Conservation (phyloP, 2,113 vertebrate species). For the Coryphaenoides rupestris region DNA sequence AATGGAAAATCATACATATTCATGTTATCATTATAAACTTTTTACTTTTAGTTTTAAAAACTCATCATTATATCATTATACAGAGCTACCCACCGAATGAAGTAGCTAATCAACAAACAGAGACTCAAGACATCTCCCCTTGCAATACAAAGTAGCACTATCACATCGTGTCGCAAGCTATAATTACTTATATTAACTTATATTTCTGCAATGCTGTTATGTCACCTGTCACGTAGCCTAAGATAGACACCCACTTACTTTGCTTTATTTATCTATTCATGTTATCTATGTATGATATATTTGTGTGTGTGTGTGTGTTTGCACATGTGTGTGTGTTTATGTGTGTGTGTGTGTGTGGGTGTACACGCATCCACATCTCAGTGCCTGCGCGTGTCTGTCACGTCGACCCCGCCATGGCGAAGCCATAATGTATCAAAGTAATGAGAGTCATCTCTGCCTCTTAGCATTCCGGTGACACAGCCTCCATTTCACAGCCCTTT, state of each 20-base stretch:
- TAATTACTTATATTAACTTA: too few relatives aligned
- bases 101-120: too few relatives aligned
- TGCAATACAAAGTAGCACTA: too few relatives aligned
- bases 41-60: too few relatives aligned
- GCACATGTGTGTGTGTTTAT: background rate
- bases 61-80: too few relatives aligned
- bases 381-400: background rate
- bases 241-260: conserved; percentile 1
- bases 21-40: too few relatives aligned
- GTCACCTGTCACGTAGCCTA: too few relatives aligned
- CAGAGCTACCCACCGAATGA: too few relatives aligned
- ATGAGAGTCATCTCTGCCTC: conserved; percentile 50
- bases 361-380: conserved; percentile 4
- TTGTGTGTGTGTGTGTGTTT: background rate
- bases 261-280: background rate
- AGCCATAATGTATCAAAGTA: conserved; percentile 52
- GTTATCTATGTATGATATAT: background rate
- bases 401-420: conserved; percentile 1
- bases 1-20: too few relatives aligned
- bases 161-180: too few relatives aligned
- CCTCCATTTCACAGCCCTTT: conserved; percentile 61
- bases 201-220: too few relatives aligned
- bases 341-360: background rate
- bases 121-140: too few relatives aligned
- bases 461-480: conserved; percentile 62